These are phyloP conservation scores for Aramus guarauna DNA, from an alignment of 2,113 vertebrate species.

Conservation along the genomic window DNA sequence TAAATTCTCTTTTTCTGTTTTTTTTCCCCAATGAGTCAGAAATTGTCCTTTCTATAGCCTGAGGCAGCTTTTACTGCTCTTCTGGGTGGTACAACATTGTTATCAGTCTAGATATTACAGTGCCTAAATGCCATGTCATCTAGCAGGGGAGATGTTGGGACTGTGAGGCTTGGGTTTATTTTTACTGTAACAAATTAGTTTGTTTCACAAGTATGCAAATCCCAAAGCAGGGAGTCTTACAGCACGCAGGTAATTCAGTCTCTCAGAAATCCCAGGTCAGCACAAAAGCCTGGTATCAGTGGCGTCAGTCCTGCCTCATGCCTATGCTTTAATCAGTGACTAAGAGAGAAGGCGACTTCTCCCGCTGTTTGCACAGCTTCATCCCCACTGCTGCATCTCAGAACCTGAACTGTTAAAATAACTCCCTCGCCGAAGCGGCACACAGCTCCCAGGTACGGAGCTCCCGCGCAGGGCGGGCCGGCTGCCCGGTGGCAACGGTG, in stretches of 20 bases:
- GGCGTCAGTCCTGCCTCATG: rapidly evolving
- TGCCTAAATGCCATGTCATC: neutral
- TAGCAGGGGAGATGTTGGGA: neutral
- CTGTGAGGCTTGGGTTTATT: neutral
- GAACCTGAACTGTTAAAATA: rapidly evolving
- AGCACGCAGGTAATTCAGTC: neutral
- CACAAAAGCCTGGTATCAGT: neutral
- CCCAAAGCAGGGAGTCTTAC: neutral
- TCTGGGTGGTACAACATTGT: neutral
- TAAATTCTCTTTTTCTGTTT: neutral
- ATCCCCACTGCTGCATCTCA: rapidly evolving
- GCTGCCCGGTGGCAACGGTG: rapidly evolving
- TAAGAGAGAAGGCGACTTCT: rapidly evolving
- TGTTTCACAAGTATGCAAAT: neutral
- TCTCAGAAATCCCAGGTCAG: neutral
- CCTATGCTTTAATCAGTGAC: neutral
- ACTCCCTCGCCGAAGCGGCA: rapidly evolving
- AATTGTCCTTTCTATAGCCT: neutral
- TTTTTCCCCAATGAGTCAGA: neutral
- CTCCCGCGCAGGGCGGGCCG: neutral
- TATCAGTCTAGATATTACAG: neutral
- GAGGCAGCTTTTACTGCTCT: neutral
- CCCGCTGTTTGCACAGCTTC: neutral
- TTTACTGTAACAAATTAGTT: neutral
- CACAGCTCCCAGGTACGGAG: neutral